These are phyloP conservation scores for Lophura nycthemera DNA, from an alignment of 2,113 vertebrate species.

Conservation along the genomic window DNA sequence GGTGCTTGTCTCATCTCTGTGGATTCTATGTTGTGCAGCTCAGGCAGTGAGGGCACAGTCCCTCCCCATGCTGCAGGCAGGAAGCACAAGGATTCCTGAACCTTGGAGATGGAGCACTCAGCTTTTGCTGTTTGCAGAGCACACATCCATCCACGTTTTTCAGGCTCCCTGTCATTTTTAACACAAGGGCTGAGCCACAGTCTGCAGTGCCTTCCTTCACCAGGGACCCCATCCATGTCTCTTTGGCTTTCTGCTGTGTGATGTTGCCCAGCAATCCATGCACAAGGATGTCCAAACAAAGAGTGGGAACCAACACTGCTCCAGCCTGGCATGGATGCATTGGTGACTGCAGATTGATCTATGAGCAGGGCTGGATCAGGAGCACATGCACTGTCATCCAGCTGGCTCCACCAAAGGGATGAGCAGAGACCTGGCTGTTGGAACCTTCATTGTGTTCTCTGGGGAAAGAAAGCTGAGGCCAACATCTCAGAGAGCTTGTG, in stretches of 20 bases:
- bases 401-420: background rate
- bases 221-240: accelerated
- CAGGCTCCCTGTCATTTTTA: background rate
- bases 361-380: accelerated
- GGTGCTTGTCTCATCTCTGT: accelerated
- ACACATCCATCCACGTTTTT: background rate
- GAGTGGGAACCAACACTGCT: accelerated
- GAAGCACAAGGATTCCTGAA: background rate
- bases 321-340: background rate
- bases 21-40: too few species aligned
- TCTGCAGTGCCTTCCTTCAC: background rate
- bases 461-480: background rate
- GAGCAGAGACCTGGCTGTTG: background rate
- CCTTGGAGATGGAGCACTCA: background rate
- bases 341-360: background rate
- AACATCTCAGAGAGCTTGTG: background rate
- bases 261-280: background rate
- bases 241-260: background rate
- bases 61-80: background rate
- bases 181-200: background rate
- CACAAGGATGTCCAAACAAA: background rate
- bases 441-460: background rate
- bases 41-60: accelerated
- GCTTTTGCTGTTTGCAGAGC: background rate
- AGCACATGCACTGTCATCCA: background rate